A percentile compares a stretch with the other conserved stretches of the same genome.
Evolutionary conservation across 2,113 vertebrate species (phyloP).

Genomic region (Pachypanchax playfairii): DNA sequence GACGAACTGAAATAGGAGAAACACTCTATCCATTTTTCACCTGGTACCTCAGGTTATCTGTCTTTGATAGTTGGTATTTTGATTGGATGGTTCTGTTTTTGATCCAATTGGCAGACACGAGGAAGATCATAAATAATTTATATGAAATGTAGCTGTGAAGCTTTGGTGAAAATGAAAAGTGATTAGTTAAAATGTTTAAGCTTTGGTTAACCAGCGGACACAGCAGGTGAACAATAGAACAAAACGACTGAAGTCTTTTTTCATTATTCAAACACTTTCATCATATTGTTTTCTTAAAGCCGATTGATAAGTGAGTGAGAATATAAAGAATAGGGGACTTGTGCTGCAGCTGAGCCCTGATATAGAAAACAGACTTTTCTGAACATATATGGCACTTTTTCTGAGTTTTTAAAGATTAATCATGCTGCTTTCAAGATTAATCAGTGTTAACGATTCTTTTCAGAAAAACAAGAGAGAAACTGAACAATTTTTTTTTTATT

Average conservation of each 20-base stretch:
- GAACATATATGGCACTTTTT: too few species aligned
- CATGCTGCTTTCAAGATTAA: not conserved
- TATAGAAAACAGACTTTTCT: not conserved
- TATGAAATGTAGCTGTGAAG: not conserved
- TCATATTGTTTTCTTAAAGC: not conserved
- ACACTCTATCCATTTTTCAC: constrained; percentile 1
- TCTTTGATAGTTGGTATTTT: constrained; percentile 7
- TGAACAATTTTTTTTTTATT: not conserved
- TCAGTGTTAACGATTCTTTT: constrained; percentile 8
- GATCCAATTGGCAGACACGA: not conserved
- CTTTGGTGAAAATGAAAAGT: constrained; percentile 5
- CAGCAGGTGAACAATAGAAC: not conserved
- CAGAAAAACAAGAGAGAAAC: not conserved
- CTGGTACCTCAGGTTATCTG: constrained; percentile 14
- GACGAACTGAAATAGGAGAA: constrained; percentile 20
- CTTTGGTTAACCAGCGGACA: not conserved
- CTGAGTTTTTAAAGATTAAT: not conserved
- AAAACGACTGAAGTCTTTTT: too few species aligned
- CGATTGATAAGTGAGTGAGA: not conserved
- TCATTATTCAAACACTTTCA: too few species aligned
- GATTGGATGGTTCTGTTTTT: constrained; percentile 5
- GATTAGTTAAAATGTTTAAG: constrained; percentile 8
- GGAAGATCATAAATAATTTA: constrained; percentile 1
- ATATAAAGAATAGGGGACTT: not conserved
- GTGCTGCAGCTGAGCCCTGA: too few species aligned